Evolutionary conservation across 2,797 vertebrate genomes (phyloP), one percentile per base, ranked within the genome.

Genomic region (Phrynocephalus vlangalii): DNA sequence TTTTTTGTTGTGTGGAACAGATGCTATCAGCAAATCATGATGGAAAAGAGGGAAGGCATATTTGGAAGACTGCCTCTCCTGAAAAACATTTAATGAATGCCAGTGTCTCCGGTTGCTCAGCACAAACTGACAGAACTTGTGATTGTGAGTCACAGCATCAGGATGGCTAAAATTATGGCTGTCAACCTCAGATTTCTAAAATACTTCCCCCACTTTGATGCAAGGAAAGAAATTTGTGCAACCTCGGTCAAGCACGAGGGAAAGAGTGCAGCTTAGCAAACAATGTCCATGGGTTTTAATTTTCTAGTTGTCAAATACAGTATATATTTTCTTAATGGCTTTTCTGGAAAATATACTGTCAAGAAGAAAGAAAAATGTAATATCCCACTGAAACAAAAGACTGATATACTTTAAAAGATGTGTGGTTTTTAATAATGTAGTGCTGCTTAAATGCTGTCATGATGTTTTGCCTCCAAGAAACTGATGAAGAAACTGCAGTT

Each of bases 321-420:
- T 0, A 16, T 84, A 33, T 33, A 72, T 86, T 90, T 83, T 22
- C 86, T 89, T 38, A n/a, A 79, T 26, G 82, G 6, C 90, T 28
- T 85, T 28, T 93, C 73, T 93, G 85, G 26, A 30, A 52, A 16
- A 10, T 2, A 22, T 87, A 79, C 11, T 79, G 89, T 15, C 50
- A 79, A 1, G 26, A 6, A 60, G 18, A 33, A 30, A 79, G 78
- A 9, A n/a, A 63, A 63, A 33, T 33, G 30, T 4, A 33, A 79
- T 63, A 63, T 5, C 9, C 72, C 24, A 28, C 4, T 56, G 68
- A 78, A 91, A 15, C 80, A 72, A 91, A 15, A 77, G 70, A 79
- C 30, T 88, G 18, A 0, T 48, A 24, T 10, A 60, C 91, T 85
- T 15, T 82, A 82, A 86, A 77, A 11, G 28, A 38, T 88, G 72